Conservation (phyloP, 2,113 vertebrate genomes). For the Periophthalmodon schlosseri region DNA sequence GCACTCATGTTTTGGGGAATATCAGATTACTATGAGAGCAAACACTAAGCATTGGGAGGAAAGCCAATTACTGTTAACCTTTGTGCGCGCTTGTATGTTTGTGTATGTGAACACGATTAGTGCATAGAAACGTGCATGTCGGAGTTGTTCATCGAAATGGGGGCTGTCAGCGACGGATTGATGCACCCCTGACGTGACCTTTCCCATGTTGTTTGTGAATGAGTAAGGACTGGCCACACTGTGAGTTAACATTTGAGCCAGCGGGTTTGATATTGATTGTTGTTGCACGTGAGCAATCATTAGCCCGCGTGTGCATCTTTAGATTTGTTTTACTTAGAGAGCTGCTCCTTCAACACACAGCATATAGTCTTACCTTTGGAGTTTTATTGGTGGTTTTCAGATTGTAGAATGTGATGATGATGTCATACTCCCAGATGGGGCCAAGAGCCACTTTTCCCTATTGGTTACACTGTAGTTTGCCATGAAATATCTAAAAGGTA, state of each 20-base stretch:
- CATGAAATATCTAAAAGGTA: too few relatives aligned
- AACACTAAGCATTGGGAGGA: neutral
- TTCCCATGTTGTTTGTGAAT: conserved; percentile 69
- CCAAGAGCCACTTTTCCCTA: too few relatives aligned
- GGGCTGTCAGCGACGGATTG: conserved; percentile 49
- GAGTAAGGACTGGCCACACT: conserved; percentile 66
- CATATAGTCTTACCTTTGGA: neutral
- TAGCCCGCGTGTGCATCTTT: conserved; percentile 26
- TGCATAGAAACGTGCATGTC: conserved; percentile 11
- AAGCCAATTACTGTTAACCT: neutral
- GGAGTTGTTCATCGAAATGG: conserved; percentile 40
- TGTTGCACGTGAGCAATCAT: conserved; percentile 57
- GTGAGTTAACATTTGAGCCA: conserved; percentile 76
- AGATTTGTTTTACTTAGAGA: conserved; percentile 28
- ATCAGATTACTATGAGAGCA: neutral
- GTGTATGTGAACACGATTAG: neutral
- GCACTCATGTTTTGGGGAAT: conserved; percentile 1
- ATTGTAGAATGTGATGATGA: too few relatives aligned
- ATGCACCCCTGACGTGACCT: conserved; percentile 65
- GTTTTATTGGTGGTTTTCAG: neutral
- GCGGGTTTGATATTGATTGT: conserved; percentile 66
- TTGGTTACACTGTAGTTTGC: too few relatives aligned
- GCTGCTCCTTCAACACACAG: neutral
- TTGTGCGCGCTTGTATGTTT: neutral
- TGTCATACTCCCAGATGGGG: too few relatives aligned